phyloP scores from a whole-genome alignment of 2,888 invertebrate genomes.

The Reticulitermes lucifugus region DNA sequence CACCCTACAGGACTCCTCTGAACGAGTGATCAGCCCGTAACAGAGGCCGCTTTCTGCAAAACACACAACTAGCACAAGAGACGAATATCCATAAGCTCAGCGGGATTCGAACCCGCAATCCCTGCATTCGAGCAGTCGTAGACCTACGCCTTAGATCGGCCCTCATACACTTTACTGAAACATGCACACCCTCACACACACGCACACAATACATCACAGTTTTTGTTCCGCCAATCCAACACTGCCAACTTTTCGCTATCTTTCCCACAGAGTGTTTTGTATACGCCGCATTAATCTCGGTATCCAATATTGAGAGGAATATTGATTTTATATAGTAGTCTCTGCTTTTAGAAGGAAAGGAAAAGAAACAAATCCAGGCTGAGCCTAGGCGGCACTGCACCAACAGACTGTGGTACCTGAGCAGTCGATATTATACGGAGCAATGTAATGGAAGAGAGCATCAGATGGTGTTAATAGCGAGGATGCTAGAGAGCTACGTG shows the following conservation, averaged over 20 bases:
- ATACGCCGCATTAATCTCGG: not conserved
- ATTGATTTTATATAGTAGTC: slow-evolving; percentile 14
- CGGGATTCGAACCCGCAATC: too few relatives aligned
- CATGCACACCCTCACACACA: too few relatives aligned
- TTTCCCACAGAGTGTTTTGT: not conserved
- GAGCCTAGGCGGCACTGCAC: not conserved
- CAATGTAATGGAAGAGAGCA: slow-evolving; percentile 14
- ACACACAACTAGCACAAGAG: too few relatives aligned
- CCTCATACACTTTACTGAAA: too few relatives aligned
- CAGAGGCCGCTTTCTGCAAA: too few relatives aligned
- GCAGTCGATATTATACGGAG: not conserved
- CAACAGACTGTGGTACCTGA: not conserved
- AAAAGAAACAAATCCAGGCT: not conserved
- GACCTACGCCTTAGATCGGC: too few relatives aligned
- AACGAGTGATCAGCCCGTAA: too few relatives aligned
- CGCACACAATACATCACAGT: too few relatives aligned
- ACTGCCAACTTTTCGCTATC: not conserved
- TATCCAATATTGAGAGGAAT: not conserved
- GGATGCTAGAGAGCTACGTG: not conserved
- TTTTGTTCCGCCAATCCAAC: too few relatives aligned
- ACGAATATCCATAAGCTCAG: too few relatives aligned
- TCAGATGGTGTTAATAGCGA: not conserved
- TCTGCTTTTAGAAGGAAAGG: not conserved
- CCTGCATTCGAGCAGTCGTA: too few relatives aligned
- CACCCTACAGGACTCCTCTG: too few relatives aligned